Conservation (phyloP, 2,113 vertebrate genomes). For the Bungarus multicinctus region DNA sequence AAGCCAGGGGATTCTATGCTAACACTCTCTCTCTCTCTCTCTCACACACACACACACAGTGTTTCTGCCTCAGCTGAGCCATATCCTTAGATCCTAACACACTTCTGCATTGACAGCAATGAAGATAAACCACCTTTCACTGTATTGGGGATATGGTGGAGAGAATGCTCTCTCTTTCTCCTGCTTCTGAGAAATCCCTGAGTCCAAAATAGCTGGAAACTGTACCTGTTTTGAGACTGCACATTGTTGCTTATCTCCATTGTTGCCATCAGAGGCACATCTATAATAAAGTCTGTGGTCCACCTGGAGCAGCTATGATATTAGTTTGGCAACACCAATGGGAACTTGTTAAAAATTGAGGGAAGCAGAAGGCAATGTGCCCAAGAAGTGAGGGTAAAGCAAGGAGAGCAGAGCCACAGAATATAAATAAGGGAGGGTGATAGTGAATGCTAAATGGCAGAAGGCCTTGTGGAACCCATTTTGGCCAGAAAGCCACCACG, state of each 20-base stretch:
- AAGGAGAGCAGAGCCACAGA: constrained; percentile 19
- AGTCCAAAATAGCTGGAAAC: constrained; percentile 41
- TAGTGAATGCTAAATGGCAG: not conserved
- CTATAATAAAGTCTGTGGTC: constrained; percentile 29
- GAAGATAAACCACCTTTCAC: not conserved
- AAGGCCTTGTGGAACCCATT: not conserved
- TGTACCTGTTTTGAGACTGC: constrained; percentile 38
- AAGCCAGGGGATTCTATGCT: not conserved
- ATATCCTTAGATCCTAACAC: not conserved
- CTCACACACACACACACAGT: too few species aligned
- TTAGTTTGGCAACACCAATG: constrained; percentile 12
- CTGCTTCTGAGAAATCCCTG: constrained; percentile 14
- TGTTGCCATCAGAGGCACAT: constrained; percentile 7
- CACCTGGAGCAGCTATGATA: constrained; percentile 27
- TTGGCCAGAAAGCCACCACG: constrained; percentile 3
- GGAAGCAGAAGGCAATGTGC: constrained; percentile 14
- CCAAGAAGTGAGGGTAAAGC: not conserved
- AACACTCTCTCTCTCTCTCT: too few species aligned
- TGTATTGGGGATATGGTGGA: not conserved
- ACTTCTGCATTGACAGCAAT: constrained; percentile 20
- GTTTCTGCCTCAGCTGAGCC: not conserved
- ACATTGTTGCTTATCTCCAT: constrained; percentile 42
- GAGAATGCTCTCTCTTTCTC: not conserved
- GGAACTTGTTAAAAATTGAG: constrained; percentile 25
- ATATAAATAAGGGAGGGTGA: not conserved